Evolutionary conservation across 2,888 invertebrate species (phyloP).

Genomic region (Heliconius charithonia): DNA sequence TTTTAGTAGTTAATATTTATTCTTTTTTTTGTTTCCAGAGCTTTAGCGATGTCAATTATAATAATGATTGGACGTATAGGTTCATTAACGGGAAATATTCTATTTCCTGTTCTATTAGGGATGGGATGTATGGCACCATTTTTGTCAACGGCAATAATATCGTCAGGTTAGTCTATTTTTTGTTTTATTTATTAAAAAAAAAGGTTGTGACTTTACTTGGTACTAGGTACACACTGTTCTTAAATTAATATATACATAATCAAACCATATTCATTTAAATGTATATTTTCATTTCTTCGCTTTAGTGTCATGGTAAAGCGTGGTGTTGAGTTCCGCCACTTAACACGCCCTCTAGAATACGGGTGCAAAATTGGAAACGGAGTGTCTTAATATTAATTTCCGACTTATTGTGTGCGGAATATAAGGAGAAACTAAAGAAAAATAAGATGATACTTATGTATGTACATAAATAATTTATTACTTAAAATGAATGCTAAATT

Average conservation of each 20-base stretch:
- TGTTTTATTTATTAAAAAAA: not conserved
- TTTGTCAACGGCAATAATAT: constrained; percentile 54
- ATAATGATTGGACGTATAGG: constrained; percentile 61
- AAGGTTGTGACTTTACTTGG: no score
- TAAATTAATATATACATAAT: no score
- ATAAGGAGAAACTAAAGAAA: no score
- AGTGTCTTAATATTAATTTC: not conserved
- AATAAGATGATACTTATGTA: not conserved
- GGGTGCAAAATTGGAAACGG: no score
- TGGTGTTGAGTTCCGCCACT: no score
- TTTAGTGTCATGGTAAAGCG: no score
- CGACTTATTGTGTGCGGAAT: no score
- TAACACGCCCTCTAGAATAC: no score
- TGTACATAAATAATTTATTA: constrained; percentile 1
- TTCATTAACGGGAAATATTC: constrained; percentile 60
- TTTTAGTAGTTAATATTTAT: no score
- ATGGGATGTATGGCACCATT: constrained; percentile 64
- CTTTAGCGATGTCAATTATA: constrained; percentile 58
- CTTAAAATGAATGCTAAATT: not conserved
- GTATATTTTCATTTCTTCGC: no score
- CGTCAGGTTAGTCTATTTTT: constrained; percentile 51
- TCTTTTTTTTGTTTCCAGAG: constrained; percentile 53
- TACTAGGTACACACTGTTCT: no score
- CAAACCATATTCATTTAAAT: no score
- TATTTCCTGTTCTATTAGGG: constrained; percentile 61